Conservation (phyloP, 2,888 invertebrate species). For the Conus canariensis region DNA sequence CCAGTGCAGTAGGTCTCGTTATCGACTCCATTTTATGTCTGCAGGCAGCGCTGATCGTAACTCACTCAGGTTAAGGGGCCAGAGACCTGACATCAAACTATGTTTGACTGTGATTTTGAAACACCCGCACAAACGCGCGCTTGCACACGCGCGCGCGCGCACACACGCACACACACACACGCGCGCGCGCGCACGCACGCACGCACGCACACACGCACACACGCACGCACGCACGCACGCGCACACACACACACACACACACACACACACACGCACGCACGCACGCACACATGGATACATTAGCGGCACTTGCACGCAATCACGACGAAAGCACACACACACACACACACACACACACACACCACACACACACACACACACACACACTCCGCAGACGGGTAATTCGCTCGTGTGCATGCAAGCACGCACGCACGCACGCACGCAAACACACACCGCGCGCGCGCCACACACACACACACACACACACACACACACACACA, state of each 20-base stretch:
- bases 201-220: neutral
- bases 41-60: no score
- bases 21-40: no score
- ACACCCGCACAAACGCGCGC: no score
- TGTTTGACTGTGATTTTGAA: no score
- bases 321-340: neutral
- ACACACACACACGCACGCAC: constrained; percentile 12
- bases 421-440: neutral
- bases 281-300: neutral
- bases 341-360: neutral
- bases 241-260: constrained; percentile 1
- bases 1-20: no score
- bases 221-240: neutral
- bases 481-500: constrained; percentile 1
- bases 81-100: no score
- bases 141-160: no score
- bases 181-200: no score
- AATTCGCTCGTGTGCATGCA: neutral
- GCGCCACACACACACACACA: neutral
- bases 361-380: neutral
- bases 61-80: no score
- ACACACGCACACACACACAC: no score
- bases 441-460: neutral
- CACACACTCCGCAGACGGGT: neutral
- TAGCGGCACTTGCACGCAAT: neutral